A percentile compares a stretch with the other conserved stretches of the same genome.
Conservation (phyloP, 2,797 vertebrate species). For the Chanos chanos region DNA sequence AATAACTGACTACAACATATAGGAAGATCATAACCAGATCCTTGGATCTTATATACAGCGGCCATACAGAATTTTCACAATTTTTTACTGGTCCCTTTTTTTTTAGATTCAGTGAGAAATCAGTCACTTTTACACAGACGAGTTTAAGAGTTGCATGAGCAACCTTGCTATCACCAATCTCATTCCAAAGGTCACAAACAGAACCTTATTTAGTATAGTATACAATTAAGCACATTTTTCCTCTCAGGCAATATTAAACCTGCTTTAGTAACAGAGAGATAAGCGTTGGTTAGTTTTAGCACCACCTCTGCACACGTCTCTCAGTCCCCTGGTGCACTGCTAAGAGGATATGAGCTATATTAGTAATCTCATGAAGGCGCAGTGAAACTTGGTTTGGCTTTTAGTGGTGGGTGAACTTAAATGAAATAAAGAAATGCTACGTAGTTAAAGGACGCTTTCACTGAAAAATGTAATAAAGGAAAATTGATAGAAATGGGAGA, state of each 20-base stretch:
- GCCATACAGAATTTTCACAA: background rate
- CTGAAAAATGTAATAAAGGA: conserved; percentile 28
- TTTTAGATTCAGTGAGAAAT: too few relatives aligned
- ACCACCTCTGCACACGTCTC: too few relatives aligned
- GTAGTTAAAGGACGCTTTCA: conserved; percentile 23
- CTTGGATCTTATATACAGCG: background rate
- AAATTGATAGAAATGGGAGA: conserved; percentile 20
- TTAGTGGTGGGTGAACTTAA: background rate
- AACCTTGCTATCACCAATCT: too few relatives aligned
- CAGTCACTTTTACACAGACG: too few relatives aligned
- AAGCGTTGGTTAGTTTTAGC: too few relatives aligned
- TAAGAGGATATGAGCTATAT: conserved; percentile 7
- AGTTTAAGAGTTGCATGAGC: too few relatives aligned
- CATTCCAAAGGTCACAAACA: too few relatives aligned
- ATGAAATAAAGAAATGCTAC: conserved; percentile 19
- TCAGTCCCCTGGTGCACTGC: conserved; percentile 10
- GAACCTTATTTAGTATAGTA: too few relatives aligned
- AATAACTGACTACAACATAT: background rate
- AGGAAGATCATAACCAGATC: background rate
- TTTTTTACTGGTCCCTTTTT: too few relatives aligned
- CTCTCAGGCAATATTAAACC: too few relatives aligned
- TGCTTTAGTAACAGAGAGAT: too few relatives aligned
- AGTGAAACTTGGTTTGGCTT: conserved; percentile 3
- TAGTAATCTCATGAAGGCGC: conserved; percentile 13
- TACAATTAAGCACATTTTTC: too few relatives aligned